These are phyloP conservation scores for Apantesis nais DNA, from an alignment of 2,888 invertebrate species.

Conservation along the genomic window DNA sequence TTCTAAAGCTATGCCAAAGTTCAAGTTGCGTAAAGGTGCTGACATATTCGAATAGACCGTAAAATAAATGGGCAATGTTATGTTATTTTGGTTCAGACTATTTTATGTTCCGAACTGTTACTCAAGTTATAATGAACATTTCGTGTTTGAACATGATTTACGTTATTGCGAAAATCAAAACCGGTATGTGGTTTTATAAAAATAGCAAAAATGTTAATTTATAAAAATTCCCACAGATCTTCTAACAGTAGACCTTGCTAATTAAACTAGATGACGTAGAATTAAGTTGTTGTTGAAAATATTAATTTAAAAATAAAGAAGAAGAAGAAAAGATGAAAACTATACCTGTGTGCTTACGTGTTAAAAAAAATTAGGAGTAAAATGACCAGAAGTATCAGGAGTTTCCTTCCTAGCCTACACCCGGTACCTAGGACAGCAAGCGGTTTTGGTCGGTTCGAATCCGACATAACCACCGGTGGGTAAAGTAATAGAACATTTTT, in stretches of 20 bases:
- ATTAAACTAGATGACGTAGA: neutral
- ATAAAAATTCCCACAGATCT: neutral
- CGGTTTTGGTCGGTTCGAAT: too few relatives aligned
- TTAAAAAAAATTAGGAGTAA: neutral
- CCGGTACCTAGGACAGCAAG: too few relatives aligned
- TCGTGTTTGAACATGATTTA: constrained; percentile 26
- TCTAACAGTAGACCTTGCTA: neutral
- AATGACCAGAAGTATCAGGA: too few relatives aligned
- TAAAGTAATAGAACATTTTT: neutral
- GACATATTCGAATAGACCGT: constrained; percentile 25
- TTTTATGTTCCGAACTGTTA: constrained; percentile 13
- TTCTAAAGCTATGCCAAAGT: constrained; percentile 56
- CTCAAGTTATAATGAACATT: constrained; percentile 36
- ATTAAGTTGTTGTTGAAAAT: neutral
- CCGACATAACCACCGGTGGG: too few relatives aligned
- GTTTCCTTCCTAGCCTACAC: too few relatives aligned
- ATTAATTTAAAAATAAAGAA: neutral
- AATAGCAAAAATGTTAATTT: neutral
- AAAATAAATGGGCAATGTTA: constrained; percentile 12
- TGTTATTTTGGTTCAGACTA: constrained; percentile 6
- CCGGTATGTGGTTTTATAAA: constrained; percentile 1
- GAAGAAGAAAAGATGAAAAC: neutral
- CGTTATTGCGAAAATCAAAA: constrained; percentile 31
- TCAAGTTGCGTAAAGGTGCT: constrained; percentile 51
- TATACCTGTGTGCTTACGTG: neutral